Evolutionary conservation across 2,113 vertebrate species (phyloP).

Genomic region (Muntiacus reevesi): DNA sequence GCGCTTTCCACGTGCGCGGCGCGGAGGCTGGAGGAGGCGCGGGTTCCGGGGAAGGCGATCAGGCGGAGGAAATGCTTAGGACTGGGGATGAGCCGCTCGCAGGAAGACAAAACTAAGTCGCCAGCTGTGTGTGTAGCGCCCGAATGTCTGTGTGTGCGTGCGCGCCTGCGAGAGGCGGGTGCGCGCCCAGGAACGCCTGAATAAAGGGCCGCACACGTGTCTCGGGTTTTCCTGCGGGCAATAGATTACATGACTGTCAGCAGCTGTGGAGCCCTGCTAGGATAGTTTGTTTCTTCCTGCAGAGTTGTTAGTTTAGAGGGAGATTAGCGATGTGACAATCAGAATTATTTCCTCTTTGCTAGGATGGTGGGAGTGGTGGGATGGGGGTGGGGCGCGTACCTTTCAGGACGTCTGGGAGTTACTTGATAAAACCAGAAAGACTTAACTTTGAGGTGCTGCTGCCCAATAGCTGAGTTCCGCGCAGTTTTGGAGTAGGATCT

Average conservation of each 20-base stretch:
- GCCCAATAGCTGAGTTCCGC: neutral
- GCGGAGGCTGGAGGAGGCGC: neutral
- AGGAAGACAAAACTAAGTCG: constrained; percentile 11
- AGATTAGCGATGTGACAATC: neutral
- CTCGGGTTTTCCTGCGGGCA: neutral
- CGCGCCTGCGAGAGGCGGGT: neutral
- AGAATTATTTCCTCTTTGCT: neutral
- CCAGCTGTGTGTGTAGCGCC: neutral
- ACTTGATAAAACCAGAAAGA: neutral
- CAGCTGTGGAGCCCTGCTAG: neutral
- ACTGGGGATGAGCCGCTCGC: neutral
- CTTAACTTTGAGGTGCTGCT: neutral
- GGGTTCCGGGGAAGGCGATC: neutral
- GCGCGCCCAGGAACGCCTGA: neutral
- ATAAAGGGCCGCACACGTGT: constrained; percentile 27
- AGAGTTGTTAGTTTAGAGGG: neutral
- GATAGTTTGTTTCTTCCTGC: neutral
- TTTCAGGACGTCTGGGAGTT: neutral
- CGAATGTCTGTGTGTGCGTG: neutral
- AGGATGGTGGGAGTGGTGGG: neutral
- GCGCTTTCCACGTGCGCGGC: constrained; percentile 21
- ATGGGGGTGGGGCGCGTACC: neutral
- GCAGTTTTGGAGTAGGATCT: neutral
- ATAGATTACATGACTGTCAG: neutral
- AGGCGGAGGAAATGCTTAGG: neutral